phyloP scores from a whole-genome alignment of 1,140 invertebrate genomes.

The Drosophila varians region DNA sequence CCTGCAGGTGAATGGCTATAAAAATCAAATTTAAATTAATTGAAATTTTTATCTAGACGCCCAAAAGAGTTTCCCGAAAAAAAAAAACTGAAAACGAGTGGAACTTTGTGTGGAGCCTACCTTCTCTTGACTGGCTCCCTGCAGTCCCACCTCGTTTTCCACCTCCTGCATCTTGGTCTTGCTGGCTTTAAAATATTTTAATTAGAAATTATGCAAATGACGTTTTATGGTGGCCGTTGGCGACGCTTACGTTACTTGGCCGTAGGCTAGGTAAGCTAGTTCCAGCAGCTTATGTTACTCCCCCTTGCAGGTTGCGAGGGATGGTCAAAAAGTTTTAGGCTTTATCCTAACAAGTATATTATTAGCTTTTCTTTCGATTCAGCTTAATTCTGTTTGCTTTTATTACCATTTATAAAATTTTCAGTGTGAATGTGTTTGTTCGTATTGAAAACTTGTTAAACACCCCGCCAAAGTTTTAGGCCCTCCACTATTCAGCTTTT shows the following conservation, averaged over 20 bases:
- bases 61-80: conserved; percentile 24
- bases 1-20: conserved; percentile 64
- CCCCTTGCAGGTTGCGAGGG: conserved; percentile 19
- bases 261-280: conserved; percentile 6
- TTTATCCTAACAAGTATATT: no score
- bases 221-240: conserved; percentile 35
- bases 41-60: conserved; percentile 58
- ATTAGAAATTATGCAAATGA: conserved; percentile 71
- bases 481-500: conserved; percentile 32
- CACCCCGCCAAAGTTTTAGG: conserved; percentile 19
- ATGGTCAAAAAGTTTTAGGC: background rate
- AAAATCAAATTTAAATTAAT: conserved; percentile 72
- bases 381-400: no score
- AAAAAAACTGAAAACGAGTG: conserved; percentile 30
- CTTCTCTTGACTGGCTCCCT: conserved; percentile 6
- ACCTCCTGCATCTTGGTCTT: background rate
- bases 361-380: no score
- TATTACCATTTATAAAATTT: no score
- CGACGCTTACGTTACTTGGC: conserved; percentile 29
- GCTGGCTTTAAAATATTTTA: conserved; percentile 60
- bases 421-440: background rate
- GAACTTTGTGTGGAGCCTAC: conserved; percentile 14
- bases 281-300: conserved; percentile 21
- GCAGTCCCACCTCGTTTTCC: background rate
- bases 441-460: background rate